Percentiles rank a stretch among this genome's conserved stretches.
These are phyloP conservation scores for Spicauda simplicius DNA, from an alignment of 2,888 invertebrate genomes.

Conservation along the genomic window DNA sequence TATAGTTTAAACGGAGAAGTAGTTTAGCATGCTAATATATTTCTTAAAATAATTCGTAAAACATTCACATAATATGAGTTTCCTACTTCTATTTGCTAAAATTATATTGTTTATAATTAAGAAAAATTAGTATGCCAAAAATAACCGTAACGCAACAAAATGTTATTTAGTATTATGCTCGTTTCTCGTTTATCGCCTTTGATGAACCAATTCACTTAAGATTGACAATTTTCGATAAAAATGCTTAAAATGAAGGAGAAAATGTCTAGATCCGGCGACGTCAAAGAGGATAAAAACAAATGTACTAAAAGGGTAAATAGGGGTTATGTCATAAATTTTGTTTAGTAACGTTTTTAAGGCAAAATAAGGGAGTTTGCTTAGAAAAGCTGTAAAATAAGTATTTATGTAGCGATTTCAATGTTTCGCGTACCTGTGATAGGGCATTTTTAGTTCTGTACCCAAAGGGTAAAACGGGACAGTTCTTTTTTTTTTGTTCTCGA, in stretches of 20 bases:
- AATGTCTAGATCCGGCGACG: conserved; percentile 24
- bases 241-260: conserved; percentile 19
- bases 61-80: too few relatives aligned
- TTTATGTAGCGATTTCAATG: conserved; percentile 27
- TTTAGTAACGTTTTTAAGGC: conserved; percentile 2
- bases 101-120: too few relatives aligned
- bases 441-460: too few relatives aligned
- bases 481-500: too few relatives aligned
- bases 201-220: background rate
- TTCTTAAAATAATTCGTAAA: too few relatives aligned
- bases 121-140: too few relatives aligned
- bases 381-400: conserved; percentile 1
- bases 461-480: too few relatives aligned
- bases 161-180: background rate
- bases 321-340: conserved; percentile 18
- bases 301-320: conserved; percentile 28
- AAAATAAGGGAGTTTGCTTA: conserved; percentile 1
- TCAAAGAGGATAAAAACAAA: conserved; percentile 30
- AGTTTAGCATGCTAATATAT: too few relatives aligned
- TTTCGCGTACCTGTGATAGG: background rate
- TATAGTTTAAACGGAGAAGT: too few relatives aligned
- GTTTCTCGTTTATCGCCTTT: background rate
- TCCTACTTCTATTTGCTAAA: too few relatives aligned
- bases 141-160: too few relatives aligned
- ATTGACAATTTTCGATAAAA: conserved; percentile 28